Conservation (phyloP, 2,113 vertebrate species). For the Anhinga rufa region DNA sequence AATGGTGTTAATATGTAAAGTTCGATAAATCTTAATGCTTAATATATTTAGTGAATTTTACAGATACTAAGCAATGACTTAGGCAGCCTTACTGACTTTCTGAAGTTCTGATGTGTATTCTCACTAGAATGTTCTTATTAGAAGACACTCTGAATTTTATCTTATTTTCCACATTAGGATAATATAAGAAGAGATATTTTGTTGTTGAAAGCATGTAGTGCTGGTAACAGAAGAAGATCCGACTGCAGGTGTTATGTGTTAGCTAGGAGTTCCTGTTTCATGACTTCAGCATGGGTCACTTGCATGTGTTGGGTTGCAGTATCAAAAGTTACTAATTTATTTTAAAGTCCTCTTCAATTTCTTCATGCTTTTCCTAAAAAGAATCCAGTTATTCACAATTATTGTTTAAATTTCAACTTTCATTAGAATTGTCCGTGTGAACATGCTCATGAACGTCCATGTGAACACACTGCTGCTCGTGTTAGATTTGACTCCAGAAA, state of each 20-base stretch:
- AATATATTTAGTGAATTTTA: background rate
- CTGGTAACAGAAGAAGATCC: background rate
- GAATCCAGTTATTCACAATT: background rate
- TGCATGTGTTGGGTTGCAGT: background rate
- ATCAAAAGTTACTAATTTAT: background rate
- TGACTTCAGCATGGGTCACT: background rate
- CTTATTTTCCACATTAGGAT: background rate
- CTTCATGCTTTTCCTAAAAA: background rate
- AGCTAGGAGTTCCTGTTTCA: background rate
- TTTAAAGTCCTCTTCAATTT: background rate
- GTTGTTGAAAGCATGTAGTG: background rate
- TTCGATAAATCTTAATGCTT: background rate
- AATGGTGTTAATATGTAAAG: background rate
- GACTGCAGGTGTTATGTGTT: background rate
- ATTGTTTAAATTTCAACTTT: background rate
- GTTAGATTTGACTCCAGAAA: background rate
- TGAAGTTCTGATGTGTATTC: background rate
- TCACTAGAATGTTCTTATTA: background rate
- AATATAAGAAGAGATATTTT: background rate
- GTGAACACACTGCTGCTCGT: background rate
- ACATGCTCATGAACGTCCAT: too few species aligned
- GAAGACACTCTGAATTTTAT: background rate
- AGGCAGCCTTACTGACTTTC: background rate
- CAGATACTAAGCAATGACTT: background rate
- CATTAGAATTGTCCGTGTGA: background rate